phyloP scores from a whole-genome alignment of 2,113 vertebrate genomes.

The Hemiprocne comata region DNA sequence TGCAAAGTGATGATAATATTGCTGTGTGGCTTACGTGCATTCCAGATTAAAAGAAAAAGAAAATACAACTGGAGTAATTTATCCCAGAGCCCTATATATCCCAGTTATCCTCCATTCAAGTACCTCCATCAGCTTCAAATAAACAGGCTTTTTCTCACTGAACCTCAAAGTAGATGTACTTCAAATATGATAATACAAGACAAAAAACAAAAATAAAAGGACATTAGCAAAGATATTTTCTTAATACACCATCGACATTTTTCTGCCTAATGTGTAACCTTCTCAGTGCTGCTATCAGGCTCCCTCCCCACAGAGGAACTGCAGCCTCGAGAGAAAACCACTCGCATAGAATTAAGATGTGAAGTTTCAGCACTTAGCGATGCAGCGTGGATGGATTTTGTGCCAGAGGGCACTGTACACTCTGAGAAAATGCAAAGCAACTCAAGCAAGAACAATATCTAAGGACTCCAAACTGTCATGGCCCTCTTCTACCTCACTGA shows the following conservation, averaged over 20 bases:
- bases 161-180: slow-evolving; percentile 22
- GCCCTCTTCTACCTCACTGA: background rate
- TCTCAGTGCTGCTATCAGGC: slow-evolving; percentile 25
- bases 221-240: slow-evolving; percentile 52
- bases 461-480: background rate
- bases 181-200: background rate
- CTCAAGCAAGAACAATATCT: slow-evolving; percentile 47
- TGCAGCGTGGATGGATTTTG: slow-evolving; percentile 42
- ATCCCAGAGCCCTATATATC: slow-evolving; percentile 49
- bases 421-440: background rate
- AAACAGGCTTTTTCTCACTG: background rate
- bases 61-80: slow-evolving; percentile 61
- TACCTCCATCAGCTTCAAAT: slow-evolving; percentile 46
- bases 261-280: slow-evolving; percentile 30
- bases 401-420: slow-evolving; percentile 67
- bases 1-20: slow-evolving; percentile 67
- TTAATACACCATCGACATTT: slow-evolving; percentile 57
- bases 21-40: slow-evolving; percentile 43
- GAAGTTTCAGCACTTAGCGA: slow-evolving; percentile 64
- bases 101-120: slow-evolving; percentile 49
- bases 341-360: slow-evolving; percentile 74
- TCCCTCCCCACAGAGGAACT: slow-evolving; percentile 48
- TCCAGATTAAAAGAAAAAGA: slow-evolving; percentile 52
- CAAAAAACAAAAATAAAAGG: background rate
- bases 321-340: slow-evolving; percentile 72